Base-by-base conservation (phyloP, 2,113 vertebrate genomes). In the Gymnocephalus cernua region DNA sequence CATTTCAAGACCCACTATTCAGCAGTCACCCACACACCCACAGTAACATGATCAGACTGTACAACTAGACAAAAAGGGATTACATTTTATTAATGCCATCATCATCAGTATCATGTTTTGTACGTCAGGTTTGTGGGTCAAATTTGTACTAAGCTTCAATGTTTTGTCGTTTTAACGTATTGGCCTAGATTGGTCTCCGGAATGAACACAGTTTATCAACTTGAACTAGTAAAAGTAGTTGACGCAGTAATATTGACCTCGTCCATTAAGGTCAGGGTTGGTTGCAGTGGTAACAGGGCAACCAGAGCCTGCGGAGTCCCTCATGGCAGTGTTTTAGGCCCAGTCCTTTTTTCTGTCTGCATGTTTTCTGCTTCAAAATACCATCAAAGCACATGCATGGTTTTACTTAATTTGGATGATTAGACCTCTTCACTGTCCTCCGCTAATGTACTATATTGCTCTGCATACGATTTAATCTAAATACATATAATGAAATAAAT, bases 251-350 rank as follows among this genome's bases (percentile, higher is more conserved):
- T 18, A 29, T 4, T 65, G 54, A 12, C 29, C 19, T 74, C 45
- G 56, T 74, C 61, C 32, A 53, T 76, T 59, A 38, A 72, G 70
- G 79, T 80, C 73, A 68, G 74, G 3, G 44, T 18, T 81, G 66
- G 44, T 18, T 81, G 66, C 48, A 29, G 78, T 78, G 19, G 9
- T 10, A 41, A 41, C 38, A 82, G 74, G 65, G 59, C 44, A 74
- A 54, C 74, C 50, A 41, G 53, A 84, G 32, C 19, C 21, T 47
- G 45, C 4, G 4, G 61, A 6, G 32, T 44, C 4, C 47, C 25
- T 4, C 12, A 32, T 19, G 58, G 45, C 8, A 0, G 1, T 4
- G 16, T 38, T 59, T 78, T 51, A 41, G 38, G 14, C n/a, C n/a
- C 68, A 68, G 0, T 70, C 2, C 12, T 54, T 41, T 63, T 59